Conservation (phyloP, 1,140 invertebrate species). For the Harlomillsia oculata region DNA sequence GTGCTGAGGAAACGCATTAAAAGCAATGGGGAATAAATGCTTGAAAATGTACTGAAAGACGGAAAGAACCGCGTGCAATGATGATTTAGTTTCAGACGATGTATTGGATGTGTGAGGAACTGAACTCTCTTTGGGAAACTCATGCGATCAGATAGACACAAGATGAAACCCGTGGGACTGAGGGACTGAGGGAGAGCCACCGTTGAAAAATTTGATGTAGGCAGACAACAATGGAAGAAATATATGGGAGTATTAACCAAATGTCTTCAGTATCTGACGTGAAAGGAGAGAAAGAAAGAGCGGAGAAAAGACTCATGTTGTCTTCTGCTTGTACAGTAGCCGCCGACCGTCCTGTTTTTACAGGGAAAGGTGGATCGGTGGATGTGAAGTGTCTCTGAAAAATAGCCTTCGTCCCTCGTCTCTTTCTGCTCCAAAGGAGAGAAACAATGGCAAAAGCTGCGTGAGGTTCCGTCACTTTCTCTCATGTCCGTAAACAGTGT, state of each 20-base stretch:
- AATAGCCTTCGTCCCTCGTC: constrained; percentile 20
- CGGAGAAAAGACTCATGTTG: not conserved
- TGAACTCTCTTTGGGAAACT: too few relatives aligned
- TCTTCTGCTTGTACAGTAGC: not conserved
- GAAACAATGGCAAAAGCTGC: too few relatives aligned
- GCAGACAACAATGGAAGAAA: constrained; percentile 26
- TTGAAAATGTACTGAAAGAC: too few relatives aligned
- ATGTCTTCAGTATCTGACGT: constrained; percentile 31
- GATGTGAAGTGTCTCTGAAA: constrained; percentile 12
- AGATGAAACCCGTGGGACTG: not conserved
- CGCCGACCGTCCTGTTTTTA: not conserved
- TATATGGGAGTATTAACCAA: constrained; percentile 30
- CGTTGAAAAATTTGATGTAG: constrained; percentile 28
- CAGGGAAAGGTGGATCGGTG: not conserved
- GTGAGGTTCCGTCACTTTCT: too few relatives aligned
- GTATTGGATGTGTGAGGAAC: too few relatives aligned
- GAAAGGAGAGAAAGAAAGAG: not conserved
- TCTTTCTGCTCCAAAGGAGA: too few relatives aligned
- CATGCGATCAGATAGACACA: too few relatives aligned
- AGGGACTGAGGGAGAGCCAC: constrained; percentile 6
- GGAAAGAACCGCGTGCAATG: too few relatives aligned
- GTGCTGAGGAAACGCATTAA: too few relatives aligned
- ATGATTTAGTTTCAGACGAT: too few relatives aligned
- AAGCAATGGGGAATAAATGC: too few relatives aligned
- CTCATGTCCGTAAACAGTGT: too few relatives aligned